Evolutionary conservation across 2,888 invertebrate genomes (phyloP), one percentile per base, ranked within the genome.

Genomic region (Galeopsomyia nigrocyanea): DNA sequence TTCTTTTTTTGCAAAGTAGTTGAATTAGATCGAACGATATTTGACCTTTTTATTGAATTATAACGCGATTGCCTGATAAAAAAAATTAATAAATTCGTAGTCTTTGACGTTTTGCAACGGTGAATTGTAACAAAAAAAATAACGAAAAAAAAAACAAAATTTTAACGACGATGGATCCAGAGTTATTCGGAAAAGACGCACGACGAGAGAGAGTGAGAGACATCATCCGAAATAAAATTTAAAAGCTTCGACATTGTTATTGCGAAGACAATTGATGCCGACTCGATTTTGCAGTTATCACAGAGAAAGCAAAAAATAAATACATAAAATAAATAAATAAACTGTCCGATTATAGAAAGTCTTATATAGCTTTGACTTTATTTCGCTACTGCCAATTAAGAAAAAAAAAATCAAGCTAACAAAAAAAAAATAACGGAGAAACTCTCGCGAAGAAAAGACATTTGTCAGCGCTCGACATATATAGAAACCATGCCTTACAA

Each of bases 401-500:
- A 74, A 60, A 49, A 69, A 67, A 73, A 68, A 69, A 51, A 74
- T 69, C 47, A 58, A 67, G 47, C 56, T 61, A 66, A 60, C 65
- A 67, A 69, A 69, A 62, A 71, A 68, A 17, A 56, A 63, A 53
- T 60, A 50, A 71, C 51, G 47, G 56, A 22, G 60, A 56, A 74
- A 53, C 26, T 26, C 26, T 26, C 5, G 26, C 16, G 31, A 39
- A 39, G 26, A 67, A 67, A 46, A n/a, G n/a, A 70, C 55, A 58
- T 51, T 62, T 65, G 65, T 74, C 66, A 51, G 51, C 64, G 68
- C 70, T 72, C 67, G 71, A 68, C 71, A 70, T n/a, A n/a, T n/a
- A n/a, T 72, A 78, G 66, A 75, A 71, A 75, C 69, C 82, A 81
- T 85, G 83, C 83, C 83, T 83, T 83, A 82, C 53, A 55, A 63